Evolutionary conservation across 2,888 invertebrate genomes (phyloP), one percentile per base, ranked within the genome.

Genomic region (Caenorhabditis sp.): DNA sequence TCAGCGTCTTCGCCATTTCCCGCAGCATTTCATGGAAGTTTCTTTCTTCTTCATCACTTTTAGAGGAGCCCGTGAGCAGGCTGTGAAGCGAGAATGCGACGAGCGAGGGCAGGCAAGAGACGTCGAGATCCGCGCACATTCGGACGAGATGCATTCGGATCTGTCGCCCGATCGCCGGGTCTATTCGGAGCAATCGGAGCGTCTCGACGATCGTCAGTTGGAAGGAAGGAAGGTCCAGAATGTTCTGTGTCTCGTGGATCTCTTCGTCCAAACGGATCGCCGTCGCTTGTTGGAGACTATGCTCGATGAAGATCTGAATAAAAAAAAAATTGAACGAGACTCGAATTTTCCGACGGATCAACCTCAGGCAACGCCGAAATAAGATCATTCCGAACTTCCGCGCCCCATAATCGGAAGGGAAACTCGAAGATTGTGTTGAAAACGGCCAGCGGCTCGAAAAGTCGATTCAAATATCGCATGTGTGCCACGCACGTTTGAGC

Each of bases 171-270:
- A 30, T 24, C 1, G 15, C 9, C 4, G 15, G 15, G 6, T 75
- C 68, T 68, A 75, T 75, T 17, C 75, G 62, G 2, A 75, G 22
- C 1, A 70, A 46, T 17, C 58, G 55, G 2, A 75, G 41, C 11
- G 75, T 70, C 58, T 75, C 75, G 11, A 75, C 20, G 43, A 70
- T 70, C 20, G 61, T 35, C 0, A 52, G 9, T 37, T 75, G 75
- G 17, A 63, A 63, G 6, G 30, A 20, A 1, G 50, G 32, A 8
- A 75, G 17, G 17, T 70, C 63, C 0, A 17, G 20, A 8, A 62
- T 24, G 4, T 32, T 22, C 27, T 62, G 46, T 5, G 41, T 45
- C 24, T 74, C 62, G 4, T 26, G 22, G n/a, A 68, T 58, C 20
- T 63, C 45, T 2, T 70, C 37, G 9, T 70, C 52, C 8, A 75